These are phyloP conservation scores for Varanus komodoensis DNA, from an alignment of 2,113 vertebrate genomes.

Conservation along the genomic window DNA sequence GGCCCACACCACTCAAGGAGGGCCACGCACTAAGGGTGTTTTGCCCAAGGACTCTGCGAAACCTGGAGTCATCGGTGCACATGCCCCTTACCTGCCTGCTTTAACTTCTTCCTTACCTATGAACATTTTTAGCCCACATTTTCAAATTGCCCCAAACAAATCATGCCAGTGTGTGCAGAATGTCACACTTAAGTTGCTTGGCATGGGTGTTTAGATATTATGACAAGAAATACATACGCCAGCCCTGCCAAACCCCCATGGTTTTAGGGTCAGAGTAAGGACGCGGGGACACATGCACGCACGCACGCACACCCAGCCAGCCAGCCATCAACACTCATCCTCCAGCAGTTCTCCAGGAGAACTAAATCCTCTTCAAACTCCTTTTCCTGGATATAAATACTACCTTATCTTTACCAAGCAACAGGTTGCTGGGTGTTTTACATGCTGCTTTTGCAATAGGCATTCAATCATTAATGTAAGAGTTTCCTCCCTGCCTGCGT, in stretches of 20 bases:
- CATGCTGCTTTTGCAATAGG: slow-evolving; percentile 67
- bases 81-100: too few species aligned
- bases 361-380: slow-evolving; percentile 77
- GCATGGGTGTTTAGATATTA: slow-evolving; percentile 67
- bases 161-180: slow-evolving; percentile 64
- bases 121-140: slow-evolving; percentile 9
- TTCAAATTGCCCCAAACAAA: slow-evolving; percentile 48
- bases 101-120: neutral
- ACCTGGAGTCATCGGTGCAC: too few species aligned
- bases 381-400: slow-evolving; percentile 82
- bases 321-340: slow-evolving; percentile 73
- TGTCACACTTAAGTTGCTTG: slow-evolving; percentile 50
- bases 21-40: too few species aligned
- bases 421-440: slow-evolving; percentile 71
- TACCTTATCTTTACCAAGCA: slow-evolving; percentile 74
- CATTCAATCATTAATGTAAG: slow-evolving; percentile 71
- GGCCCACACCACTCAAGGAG: too few species aligned
- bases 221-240: slow-evolving; percentile 62
- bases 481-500: slow-evolving; percentile 29
- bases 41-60: too few species aligned
- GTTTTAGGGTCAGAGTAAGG: slow-evolving; percentile 68
- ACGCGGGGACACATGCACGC: neutral
- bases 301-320: neutral
- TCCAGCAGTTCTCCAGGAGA: slow-evolving; percentile 70
- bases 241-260: slow-evolving; percentile 66